phyloP scores from a whole-genome alignment of 1,140 invertebrate genomes.

The Liolophura sinensis region DNA sequence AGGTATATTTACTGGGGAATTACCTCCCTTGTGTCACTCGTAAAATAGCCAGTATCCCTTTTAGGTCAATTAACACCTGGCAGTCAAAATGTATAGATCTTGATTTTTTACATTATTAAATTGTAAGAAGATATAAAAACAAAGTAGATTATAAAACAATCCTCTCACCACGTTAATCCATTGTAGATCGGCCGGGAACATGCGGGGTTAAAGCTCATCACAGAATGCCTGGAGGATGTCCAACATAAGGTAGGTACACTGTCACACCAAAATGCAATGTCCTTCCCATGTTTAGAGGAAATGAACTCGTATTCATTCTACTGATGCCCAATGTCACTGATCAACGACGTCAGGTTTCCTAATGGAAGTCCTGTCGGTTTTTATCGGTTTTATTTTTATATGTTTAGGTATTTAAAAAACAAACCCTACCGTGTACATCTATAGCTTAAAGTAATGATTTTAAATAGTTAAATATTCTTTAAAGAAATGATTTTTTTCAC shows the following conservation, averaged over 20 bases:
- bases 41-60: background rate
- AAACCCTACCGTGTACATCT: no score
- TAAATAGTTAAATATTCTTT: no score
- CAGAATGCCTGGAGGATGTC: slow-evolving; percentile 9
- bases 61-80: background rate
- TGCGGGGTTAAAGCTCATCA: slow-evolving; percentile 11
- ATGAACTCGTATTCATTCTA: no score
- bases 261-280: background rate
- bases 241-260: slow-evolving; percentile 11
- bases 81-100: background rate
- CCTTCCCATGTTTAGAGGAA: background rate
- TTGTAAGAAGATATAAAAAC: no score
- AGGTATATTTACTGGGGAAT: slow-evolving; percentile 24
- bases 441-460: no score
- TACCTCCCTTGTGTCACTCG: background rate
- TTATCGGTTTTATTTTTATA: no score
- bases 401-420: no score
- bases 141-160: no score
- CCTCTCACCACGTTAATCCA: background rate
- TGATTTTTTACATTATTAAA: background rate
- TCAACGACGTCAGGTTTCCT: no score
- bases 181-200: slow-evolving; percentile 30
- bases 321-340: no score
- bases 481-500: no score
- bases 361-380: no score